Evolutionary conservation across 2,888 invertebrate species (phyloP), one percentile per base, ranked within the genome.

Genomic region (Baronia brevicornis): DNA sequence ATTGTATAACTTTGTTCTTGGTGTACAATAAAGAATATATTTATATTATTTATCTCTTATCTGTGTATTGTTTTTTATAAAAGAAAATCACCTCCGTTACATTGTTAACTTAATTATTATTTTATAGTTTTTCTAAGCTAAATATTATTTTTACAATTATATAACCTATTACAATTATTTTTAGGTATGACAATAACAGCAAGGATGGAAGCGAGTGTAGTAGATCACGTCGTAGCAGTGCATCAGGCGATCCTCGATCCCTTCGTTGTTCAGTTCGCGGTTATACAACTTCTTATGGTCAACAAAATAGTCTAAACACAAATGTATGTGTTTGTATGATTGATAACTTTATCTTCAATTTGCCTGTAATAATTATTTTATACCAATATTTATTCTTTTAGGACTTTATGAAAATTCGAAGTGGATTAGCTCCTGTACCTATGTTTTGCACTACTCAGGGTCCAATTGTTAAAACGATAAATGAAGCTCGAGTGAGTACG

Each of bases 401-500:
- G 65, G 61, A 61, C 2, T 48, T 19, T 21, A 21, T 39, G 12
- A 66, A 48, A 37, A 51, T 32, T 25, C 2, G 38, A 2, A 39
- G 39, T 13, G 36, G 34, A 8, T 51, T 46, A 28, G 39, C 44
- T 31, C 52, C 54, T n/a, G 43, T 67, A 14, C 59, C 71, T 14
- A 60, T 67, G 7, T 71, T 65, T 37, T 54, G 65, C n/a, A 59
- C 69, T 14, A 60, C 63, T 17, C 70, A 71, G 48, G 59, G 58
- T 11, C 71, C 70, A 12, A 39, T 64, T 1, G 67, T 73, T 21
- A 73, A 61, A 57, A 70, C 58, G 17, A 60, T 77, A 8, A 58
- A 61, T 39, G 80, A 79, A 41, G 77, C 74, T 9, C 67, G 58
- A 51, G 80, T 77, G 48, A 51, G 45, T 33, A 8, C n/a, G n/a